These are phyloP conservation scores for Nephila pilipes DNA, from an alignment of 1,140 invertebrate genomes.

Conservation along the genomic window DNA sequence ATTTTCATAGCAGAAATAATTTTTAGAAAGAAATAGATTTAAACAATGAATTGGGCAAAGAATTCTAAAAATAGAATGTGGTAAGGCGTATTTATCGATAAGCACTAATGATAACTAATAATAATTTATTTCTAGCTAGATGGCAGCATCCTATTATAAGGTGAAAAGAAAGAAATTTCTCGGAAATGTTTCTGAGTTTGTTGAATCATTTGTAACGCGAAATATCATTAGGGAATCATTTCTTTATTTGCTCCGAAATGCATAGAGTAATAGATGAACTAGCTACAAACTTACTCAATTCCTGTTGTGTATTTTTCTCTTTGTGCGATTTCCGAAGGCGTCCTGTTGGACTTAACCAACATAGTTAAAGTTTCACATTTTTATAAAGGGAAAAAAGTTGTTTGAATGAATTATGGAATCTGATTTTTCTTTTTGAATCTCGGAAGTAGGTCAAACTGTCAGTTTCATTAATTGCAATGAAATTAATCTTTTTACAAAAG, in stretches of 20 bases:
- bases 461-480: background rate
- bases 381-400: background rate
- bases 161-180: background rate
- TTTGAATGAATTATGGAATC: background rate
- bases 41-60: background rate
- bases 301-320: background rate
- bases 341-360: background rate
- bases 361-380: background rate
- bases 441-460: background rate
- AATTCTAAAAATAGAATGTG: background rate
- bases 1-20: background rate
- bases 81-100: background rate
- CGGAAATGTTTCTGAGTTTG: background rate
- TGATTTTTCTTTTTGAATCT: background rate
- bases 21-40: background rate
- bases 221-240: background rate
- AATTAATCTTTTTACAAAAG: too few relatives aligned
- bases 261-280: background rate
- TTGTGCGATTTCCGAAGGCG: background rate
- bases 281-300: background rate
- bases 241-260: background rate
- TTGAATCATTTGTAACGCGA: background rate
- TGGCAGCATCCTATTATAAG: background rate
- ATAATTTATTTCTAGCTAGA: background rate
- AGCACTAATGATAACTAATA: background rate